Percentiles rank a stretch among this genome's conserved stretches.
These are phyloP conservation scores for Meloidogyne floridensis DNA, from an alignment of 1,140 invertebrate species.

Conservation along the genomic window DNA sequence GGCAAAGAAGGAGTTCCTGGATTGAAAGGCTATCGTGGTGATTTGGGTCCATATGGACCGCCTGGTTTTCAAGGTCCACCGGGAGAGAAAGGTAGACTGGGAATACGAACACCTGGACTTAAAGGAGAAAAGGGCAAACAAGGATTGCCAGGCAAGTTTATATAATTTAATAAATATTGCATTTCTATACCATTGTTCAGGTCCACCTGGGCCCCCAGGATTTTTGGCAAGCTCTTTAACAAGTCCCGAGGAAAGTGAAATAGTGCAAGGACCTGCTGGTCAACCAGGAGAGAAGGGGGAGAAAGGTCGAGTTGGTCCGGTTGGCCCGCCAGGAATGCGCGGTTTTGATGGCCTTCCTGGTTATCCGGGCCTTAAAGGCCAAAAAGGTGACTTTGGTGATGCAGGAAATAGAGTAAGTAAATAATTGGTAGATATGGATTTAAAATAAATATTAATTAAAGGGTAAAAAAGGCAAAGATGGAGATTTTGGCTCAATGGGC, in stretches of 20 bases:
- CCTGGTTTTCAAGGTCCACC: conserved; percentile 60
- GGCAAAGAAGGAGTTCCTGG: conserved; percentile 44
- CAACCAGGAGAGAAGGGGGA: conserved; percentile 57
- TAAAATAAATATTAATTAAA: conserved; percentile 20
- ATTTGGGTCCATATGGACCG: conserved; percentile 57
- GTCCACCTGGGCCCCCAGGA: conserved; percentile 46
- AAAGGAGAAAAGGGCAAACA: conserved; percentile 62
- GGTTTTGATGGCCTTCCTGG: conserved; percentile 61
- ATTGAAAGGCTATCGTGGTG: conserved; percentile 61
- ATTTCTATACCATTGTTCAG: not conserved
- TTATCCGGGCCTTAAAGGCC: conserved; percentile 59
- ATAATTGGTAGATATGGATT: not conserved
- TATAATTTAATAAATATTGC: not conserved
- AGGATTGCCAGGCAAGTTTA: conserved; percentile 37
- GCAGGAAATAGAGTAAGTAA: conserved; percentile 50
- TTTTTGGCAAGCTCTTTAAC: conserved; percentile 41
- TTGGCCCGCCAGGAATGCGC: conserved; percentile 54
- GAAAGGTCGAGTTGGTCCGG: conserved; percentile 60
- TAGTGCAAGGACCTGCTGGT: conserved; percentile 60
- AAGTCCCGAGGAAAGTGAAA: conserved; percentile 62
- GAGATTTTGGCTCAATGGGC: conserved; percentile 51
- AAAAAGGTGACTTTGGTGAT: conserved; percentile 64
- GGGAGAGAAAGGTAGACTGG: conserved; percentile 60
- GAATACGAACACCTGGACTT: conserved; percentile 59
- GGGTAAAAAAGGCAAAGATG: conserved; percentile 63